phyloP scores from a whole-genome alignment of 2,113 vertebrate species.

The Ramphastos sulfuratus region DNA sequence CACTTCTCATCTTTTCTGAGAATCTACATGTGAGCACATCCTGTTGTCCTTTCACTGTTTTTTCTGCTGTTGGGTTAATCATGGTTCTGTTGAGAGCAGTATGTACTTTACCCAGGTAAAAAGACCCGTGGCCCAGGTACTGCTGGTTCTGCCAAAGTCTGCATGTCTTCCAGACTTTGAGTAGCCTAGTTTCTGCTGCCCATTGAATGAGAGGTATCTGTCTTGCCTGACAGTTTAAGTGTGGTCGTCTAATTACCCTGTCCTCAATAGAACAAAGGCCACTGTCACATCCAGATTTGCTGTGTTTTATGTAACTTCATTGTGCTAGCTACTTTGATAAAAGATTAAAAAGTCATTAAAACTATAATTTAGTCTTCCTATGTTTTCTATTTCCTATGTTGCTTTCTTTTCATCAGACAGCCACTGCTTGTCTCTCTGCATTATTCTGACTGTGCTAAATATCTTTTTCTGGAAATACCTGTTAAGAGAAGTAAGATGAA shows the following conservation, averaged over 20 bases:
- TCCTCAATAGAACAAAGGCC: neutral
- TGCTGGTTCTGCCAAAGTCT: neutral
- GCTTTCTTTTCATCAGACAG: neutral
- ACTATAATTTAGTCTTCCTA: neutral
- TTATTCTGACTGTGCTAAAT: neutral
- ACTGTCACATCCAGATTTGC: neutral
- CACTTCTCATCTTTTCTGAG: neutral
- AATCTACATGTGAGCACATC: neutral
- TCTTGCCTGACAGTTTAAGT: neutral
- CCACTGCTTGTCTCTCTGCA: neutral
- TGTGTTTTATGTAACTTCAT: neutral
- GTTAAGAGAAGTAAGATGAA: neutral
- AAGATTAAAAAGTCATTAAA: neutral
- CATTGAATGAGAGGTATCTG: neutral
- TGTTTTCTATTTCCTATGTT: neutral
- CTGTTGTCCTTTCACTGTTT: neutral
- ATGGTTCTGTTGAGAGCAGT: neutral
- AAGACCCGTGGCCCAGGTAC: neutral
- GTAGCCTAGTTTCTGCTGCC: neutral
- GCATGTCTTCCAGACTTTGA: neutral
- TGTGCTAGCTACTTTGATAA: neutral
- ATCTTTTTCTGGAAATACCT: neutral
- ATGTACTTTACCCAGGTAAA: neutral
- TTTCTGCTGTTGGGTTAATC: neutral
- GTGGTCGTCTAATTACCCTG: neutral